Conservation (phyloP, 2,888 invertebrate genomes). For the Yponomeuta evonymella region DNA sequence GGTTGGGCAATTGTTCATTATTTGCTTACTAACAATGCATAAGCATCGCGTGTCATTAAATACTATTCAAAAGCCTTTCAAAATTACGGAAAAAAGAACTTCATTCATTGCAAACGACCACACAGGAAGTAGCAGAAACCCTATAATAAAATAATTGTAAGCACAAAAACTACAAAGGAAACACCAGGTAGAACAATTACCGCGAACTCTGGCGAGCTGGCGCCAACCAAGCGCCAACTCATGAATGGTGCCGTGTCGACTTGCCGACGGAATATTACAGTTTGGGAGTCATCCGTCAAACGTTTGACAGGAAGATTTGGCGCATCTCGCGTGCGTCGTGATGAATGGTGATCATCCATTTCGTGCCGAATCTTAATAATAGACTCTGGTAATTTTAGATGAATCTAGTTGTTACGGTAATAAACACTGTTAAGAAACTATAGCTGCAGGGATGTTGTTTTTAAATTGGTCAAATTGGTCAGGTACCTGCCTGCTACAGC, state of each 20-base stretch:
- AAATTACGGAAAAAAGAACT: conserved; percentile 5
- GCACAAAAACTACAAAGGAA: conserved; percentile 33
- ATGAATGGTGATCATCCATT: conserved; percentile 34
- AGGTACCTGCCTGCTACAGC: not conserved
- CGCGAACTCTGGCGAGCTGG: conserved; percentile 16
- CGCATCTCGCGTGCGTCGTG: conserved; percentile 34
- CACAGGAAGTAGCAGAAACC: conserved; percentile 24
- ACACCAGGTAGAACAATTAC: conserved; percentile 32
- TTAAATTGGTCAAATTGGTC: too few species aligned
- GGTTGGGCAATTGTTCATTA: too few species aligned
- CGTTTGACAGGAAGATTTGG: conserved; percentile 43
- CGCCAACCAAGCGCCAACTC: conserved; percentile 17
- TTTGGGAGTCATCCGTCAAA: conserved; percentile 39
- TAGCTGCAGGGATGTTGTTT: not conserved
- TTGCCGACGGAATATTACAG: not conserved
- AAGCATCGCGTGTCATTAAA: not conserved
- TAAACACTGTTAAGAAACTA: too few species aligned
- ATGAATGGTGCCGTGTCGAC: conserved; percentile 4
- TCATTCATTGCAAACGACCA: conserved; percentile 26
- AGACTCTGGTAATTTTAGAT: not conserved
- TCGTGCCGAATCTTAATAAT: conserved; percentile 28
- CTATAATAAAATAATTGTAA: conserved; percentile 5
- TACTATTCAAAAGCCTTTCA: not conserved
- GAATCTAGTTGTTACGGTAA: not conserved
- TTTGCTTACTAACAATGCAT: too few species aligned